Evolutionary conservation across 2,113 vertebrate species (phyloP).

Genomic region (Ginglymostoma cirratum): DNA sequence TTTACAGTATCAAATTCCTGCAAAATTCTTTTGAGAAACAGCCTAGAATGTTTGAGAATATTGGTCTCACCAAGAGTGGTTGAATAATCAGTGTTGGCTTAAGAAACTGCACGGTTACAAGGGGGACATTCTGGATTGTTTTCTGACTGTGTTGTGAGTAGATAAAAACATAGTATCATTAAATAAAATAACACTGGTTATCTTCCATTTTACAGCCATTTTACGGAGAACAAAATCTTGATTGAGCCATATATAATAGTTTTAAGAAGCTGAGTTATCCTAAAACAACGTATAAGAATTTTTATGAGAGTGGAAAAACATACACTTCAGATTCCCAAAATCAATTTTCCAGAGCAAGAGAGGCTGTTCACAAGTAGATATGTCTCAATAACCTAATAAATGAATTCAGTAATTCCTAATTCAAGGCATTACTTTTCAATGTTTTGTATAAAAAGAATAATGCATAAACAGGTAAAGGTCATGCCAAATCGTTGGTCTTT

Average conservation of each 20-base stretch:
- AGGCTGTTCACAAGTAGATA: background rate
- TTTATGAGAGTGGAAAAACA: background rate
- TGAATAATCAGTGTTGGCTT: too few species aligned
- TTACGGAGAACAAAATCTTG: background rate
- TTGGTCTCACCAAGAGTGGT: too few species aligned
- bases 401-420: background rate
- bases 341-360: background rate
- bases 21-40: too few species aligned
- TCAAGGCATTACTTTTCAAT: background rate
- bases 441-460: background rate
- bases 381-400: background rate
- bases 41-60: too few species aligned
- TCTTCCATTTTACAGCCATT: too few species aligned
- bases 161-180: too few species aligned
- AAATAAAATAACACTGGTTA: too few species aligned
- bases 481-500: background rate
- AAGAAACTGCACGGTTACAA: too few species aligned
- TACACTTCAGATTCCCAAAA: background rate
- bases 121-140: too few species aligned
- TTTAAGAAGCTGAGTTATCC: background rate
- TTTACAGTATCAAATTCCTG: too few species aligned
- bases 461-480: background rate
- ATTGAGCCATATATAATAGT: background rate
- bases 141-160: too few species aligned
- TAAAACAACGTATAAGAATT: background rate